Base-by-base conservation (phyloP, 2,113 vertebrate genomes). In the Nyctereutes procyonoides region DNA sequence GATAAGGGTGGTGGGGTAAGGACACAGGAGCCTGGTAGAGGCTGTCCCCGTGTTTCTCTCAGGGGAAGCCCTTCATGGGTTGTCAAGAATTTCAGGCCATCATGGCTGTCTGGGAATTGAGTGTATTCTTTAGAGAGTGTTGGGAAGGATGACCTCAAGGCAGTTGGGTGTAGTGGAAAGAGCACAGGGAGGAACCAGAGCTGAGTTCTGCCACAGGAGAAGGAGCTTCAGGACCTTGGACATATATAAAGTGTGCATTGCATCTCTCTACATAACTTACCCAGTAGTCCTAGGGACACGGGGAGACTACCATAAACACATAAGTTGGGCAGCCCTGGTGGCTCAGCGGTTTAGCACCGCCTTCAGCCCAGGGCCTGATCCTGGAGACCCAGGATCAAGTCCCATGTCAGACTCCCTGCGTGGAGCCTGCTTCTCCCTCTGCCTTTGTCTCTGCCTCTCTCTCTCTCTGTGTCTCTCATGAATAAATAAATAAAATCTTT, bases 181-280 rank as follows among this genome's bases (percentile, higher is more conserved):
- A 62, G 60, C 55, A 51, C 3, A 1, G 14, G 13, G 8, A 35
- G 60, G 93, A 67, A 35, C 35, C 55, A 58, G 28, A 83, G 76
- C 53, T 26, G 58, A 48, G 24, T 24, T 77, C 53, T 8, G 28
- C 55, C 24, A 8, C 67, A 16, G 35, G n/a, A n/a, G n/a, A n/a
- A n/a, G 24, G 60, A 1, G 3, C 24, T 56, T 51, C 26, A 28
- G 30, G 53, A 48, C 53, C 80, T 28, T 35, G 85, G 48, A 19
- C 20, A 28, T 0, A 5, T 5, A 48, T 58, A 58, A 56, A 38
- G 4, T 8, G 14, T 55, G 69, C 7, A 1, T 14, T 67, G 0
- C 8, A 4, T 69, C 28, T 63, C 79, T 65, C 81, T 82, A 13
- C 16, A 11, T 5, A 30, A 28, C 20, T 82, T 10, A 8, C 30